A percentile compares a stretch with the other conserved stretches of the same genome.
Conservation (phyloP, 2,888 invertebrate genomes). For the Idaea dimidiata region DNA sequence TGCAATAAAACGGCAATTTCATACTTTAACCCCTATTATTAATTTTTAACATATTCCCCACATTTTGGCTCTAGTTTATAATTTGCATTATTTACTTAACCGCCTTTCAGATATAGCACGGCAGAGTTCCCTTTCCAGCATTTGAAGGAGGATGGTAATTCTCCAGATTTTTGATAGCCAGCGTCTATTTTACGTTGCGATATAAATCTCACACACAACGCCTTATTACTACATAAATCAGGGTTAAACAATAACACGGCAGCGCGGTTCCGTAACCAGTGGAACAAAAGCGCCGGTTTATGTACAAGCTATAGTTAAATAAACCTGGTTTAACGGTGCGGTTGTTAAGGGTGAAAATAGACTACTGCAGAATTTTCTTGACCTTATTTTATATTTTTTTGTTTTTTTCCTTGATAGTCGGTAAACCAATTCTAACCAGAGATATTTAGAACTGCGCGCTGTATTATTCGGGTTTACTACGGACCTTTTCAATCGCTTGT, state of each 20-base stretch:
- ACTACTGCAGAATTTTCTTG: not conserved
- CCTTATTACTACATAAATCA: not conserved
- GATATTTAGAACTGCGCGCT: not conserved
- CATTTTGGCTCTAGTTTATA: too few species aligned
- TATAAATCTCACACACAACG: not conserved
- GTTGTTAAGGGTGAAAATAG: not conserved
- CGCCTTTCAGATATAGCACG: too few species aligned
- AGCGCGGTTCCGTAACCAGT: not conserved
- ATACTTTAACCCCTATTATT: too few species aligned
- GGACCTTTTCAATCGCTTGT: not conserved
- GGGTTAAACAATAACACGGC: not conserved
- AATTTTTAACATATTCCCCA: too few species aligned
- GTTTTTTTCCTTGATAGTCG: not conserved
- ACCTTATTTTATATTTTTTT: not conserved
- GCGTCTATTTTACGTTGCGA: not conserved
- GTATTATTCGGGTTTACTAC: not conserved
- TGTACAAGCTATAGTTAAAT: not conserved
- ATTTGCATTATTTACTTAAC: too few species aligned
- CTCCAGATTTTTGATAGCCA: not conserved
- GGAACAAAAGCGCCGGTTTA: not conserved
- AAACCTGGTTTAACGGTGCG: not conserved
- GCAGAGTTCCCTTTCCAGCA: too few species aligned
- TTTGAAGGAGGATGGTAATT: too few species aligned
- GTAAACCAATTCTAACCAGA: not conserved
- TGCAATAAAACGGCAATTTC: too few species aligned